phyloP scores from a whole-genome alignment of 2,113 vertebrate genomes.

The Plestiodon gilberti region DNA sequence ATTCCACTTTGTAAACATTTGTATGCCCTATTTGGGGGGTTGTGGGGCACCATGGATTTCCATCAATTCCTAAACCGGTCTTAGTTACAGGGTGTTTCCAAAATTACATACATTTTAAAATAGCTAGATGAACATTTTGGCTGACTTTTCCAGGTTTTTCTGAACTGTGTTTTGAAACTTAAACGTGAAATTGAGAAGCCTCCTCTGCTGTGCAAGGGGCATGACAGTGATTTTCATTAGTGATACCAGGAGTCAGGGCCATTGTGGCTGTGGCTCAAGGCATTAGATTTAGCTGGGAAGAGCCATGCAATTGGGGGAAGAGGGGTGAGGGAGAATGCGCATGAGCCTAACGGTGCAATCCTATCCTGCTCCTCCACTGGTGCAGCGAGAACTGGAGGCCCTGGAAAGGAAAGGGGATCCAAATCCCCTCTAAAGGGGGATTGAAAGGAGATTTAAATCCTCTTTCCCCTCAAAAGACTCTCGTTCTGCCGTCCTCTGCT shows the following conservation, averaged over 20 bases:
- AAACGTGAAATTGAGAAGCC: background rate
- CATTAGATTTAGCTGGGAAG: background rate
- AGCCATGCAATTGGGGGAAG: no score
- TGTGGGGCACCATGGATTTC: background rate
- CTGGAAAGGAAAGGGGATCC: no score
- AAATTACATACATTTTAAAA: background rate
- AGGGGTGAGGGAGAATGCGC: no score
- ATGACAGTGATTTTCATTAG: background rate
- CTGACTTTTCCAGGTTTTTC: background rate
- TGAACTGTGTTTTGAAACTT: background rate
- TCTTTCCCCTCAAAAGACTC: no score
- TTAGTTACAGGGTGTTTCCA: background rate
- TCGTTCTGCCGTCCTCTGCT: no score
- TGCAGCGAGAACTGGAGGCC: no score
- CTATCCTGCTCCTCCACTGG: no score
- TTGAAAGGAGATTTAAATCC: no score
- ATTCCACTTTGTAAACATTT: background rate
- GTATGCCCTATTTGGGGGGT: background rate
- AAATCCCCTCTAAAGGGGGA: no score
- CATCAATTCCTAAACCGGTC: background rate
- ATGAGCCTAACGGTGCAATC: no score
- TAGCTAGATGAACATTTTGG: background rate
- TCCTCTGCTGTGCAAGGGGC: background rate
- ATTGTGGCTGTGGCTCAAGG: background rate
- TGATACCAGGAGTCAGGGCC: background rate